Evolutionary conservation across 2,888 invertebrate genomes (phyloP).

Genomic region (Mycogona germanica): DNA sequence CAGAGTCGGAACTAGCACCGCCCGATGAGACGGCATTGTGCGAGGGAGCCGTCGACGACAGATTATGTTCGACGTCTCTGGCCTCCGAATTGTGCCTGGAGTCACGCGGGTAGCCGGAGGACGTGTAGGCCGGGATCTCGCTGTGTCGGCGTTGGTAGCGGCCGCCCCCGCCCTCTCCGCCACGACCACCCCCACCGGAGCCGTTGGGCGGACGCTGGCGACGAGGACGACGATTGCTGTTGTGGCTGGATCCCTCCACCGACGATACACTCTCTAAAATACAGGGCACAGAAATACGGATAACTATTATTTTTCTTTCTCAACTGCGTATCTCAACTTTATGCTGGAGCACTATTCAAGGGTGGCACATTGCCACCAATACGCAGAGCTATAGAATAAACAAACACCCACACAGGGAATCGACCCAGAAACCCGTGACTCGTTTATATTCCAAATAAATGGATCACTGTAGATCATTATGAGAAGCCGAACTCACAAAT

Average conservation of each 20-base stretch:
- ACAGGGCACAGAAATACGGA: neutral
- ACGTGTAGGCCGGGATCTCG: neutral
- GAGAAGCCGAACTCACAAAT: too few relatives aligned
- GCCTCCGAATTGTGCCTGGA: constrained; percentile 1
- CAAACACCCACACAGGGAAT: too few relatives aligned
- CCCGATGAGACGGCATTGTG: neutral
- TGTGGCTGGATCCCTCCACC: constrained; percentile 46
- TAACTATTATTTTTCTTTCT: too few relatives aligned
- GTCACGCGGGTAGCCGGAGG: constrained; percentile 13
- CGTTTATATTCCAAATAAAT: too few relatives aligned
- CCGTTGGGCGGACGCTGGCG: constrained; percentile 26
- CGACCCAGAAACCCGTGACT: too few relatives aligned
- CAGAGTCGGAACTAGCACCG: neutral
- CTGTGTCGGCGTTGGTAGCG: constrained; percentile 11
- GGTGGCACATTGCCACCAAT: too few relatives aligned
- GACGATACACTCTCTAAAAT: constrained; percentile 45
- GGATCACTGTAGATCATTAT: too few relatives aligned
- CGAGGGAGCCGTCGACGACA: neutral
- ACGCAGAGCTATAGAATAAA: constrained; percentile 18
- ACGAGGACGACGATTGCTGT: constrained; percentile 30
- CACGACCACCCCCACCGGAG: neutral
- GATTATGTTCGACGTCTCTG: neutral
- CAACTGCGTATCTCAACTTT: too few relatives aligned
- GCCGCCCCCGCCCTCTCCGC: neutral
- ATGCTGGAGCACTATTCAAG: too few relatives aligned